Evolutionary conservation across 2,797 vertebrate species (phyloP).

Genomic region (Masticophis lateralis): DNA sequence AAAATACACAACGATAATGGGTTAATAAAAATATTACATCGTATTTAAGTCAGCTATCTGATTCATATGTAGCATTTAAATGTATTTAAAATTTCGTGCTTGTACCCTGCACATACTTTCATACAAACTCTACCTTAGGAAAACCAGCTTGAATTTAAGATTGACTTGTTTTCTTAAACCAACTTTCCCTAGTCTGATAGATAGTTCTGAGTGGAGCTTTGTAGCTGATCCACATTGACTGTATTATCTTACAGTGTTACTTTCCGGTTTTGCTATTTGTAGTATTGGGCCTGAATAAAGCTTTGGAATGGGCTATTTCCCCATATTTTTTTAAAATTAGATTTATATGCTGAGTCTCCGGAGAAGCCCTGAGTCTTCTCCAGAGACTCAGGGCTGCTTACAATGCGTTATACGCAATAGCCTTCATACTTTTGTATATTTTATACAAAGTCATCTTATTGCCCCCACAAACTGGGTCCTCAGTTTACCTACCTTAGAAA

Average conservation of each 20-base stretch:
- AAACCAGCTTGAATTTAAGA: not conserved
- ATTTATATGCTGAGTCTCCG: too few species aligned
- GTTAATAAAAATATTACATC: not conserved
- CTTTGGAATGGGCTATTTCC: not conserved
- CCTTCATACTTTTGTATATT: too few species aligned
- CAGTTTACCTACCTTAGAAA: too few species aligned
- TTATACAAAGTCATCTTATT: too few species aligned
- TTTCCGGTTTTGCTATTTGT: not conserved
- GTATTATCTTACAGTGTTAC: not conserved
- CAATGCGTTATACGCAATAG: too few species aligned
- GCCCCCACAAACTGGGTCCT: too few species aligned
- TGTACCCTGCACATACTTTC: not conserved
- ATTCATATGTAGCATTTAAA: not conserved
- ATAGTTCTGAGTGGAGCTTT: not conserved
- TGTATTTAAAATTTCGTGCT: not conserved
- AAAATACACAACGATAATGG: not conserved
- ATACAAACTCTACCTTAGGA: not conserved
- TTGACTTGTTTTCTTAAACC: not conserved
- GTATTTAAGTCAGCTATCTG: not conserved
- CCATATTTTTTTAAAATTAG: too few species aligned
- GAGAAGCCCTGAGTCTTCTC: too few species aligned
- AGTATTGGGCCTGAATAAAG: not conserved
- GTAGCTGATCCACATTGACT: not conserved
- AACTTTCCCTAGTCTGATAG: not conserved
- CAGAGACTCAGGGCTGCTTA: too few species aligned